Base-by-base conservation (phyloP, 2,888 invertebrate genomes). In the Molorchus minor region DNA sequence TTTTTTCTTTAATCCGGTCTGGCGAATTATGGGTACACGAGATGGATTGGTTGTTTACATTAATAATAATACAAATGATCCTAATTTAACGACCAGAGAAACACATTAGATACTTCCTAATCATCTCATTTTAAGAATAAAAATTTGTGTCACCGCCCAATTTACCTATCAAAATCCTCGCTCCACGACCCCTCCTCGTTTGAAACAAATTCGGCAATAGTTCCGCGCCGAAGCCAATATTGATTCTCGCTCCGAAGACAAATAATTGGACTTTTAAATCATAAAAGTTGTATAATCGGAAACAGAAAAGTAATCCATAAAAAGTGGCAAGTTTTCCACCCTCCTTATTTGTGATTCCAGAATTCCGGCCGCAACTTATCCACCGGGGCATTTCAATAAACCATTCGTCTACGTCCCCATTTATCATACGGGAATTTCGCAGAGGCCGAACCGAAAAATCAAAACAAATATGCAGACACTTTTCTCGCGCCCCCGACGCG, bases 391-490 rank as follows among this genome's bases (percentile, higher is more conserved):
- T 77, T 79, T 78, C 78, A 78, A 79, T 78, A 79, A 78, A 79
- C 77, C 79, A 78, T 78, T 74, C 77, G 75, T 76, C 77, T 74
- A 68, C 72, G 72, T 75, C 71, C 59, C 74, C 75, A 77, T 77
- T 77, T 75, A 76, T 78, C 79, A 79, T 76, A 74, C 69, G 72
- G 49, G 38, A 46, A 54, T 41, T 68, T 67, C 71, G 66, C 71
- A 69, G 71, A 69, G 72, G 69, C 65, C 69, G 67, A 66, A 70
- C 67, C 58, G 52, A 75, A 77, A 79, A 78, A 79, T 78, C 77
- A 77, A 76, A 79, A 79, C 77, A 79, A 79, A 79, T 78, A 79
- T 79, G 79, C 79, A 77, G 75, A 76, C 75, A 75, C 71, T 76
- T 76, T 75, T 69, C 69, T 71, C 70, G 71, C 69, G 72, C 71